A percentile compares a stretch with the other conserved stretches of the same genome.
Conservation (phyloP, 2,888 invertebrate species). For the Cantharis rustica region DNA sequence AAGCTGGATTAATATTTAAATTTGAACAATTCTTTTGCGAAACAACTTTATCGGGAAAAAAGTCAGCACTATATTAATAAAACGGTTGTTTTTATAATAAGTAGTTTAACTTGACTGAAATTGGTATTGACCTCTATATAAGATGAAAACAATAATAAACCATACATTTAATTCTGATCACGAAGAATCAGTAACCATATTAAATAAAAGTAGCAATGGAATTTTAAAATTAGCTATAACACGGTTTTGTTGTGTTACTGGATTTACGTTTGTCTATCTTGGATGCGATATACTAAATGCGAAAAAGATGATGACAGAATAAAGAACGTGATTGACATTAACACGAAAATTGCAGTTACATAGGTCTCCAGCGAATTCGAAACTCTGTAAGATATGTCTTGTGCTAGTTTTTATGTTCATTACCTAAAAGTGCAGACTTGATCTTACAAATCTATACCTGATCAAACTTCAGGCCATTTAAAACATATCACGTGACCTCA, state of each 20-base stretch:
- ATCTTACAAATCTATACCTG: conserved; percentile 48
- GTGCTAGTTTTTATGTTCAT: conserved; percentile 52
- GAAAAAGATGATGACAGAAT: conserved; percentile 6
- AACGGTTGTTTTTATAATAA: conserved; percentile 8
- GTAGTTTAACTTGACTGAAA: conserved; percentile 5
- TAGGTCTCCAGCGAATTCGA: conserved; percentile 46
- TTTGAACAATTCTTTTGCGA: background rate
- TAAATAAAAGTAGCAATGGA: conserved; percentile 43
- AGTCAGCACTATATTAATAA: background rate
- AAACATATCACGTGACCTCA: conserved; percentile 48
- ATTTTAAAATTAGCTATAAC: conserved; percentile 42
- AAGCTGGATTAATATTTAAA: background rate
- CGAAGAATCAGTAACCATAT: conserved; percentile 41
- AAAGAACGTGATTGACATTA: conserved; percentile 14
- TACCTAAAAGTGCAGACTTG: conserved; percentile 52
- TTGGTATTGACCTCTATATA: conserved; percentile 27
- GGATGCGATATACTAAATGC: conserved; percentile 7
- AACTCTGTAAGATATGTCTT: conserved; percentile 39
- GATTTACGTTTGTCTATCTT: conserved; percentile 15
- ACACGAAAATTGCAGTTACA: conserved; percentile 33
- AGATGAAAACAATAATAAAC: conserved; percentile 34
- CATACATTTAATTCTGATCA: conserved; percentile 32
- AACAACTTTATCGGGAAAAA: background rate
- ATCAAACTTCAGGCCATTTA: conserved; percentile 41
- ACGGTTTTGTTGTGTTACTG: background rate